Base-by-base conservation (phyloP, 2,113 vertebrate genomes). In the Larimichthys crocea region DNA sequence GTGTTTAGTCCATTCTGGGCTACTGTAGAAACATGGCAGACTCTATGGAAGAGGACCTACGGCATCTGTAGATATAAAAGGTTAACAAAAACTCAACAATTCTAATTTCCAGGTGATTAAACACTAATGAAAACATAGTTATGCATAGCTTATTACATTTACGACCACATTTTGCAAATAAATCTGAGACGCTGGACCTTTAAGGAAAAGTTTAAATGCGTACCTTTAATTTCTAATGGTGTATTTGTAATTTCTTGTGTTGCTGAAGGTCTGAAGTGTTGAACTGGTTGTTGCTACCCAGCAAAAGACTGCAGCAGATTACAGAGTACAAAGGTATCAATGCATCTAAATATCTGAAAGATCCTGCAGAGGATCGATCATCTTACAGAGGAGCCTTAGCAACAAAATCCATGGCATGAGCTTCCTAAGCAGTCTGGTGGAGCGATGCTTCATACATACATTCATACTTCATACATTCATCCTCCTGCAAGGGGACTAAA, bases 391-490 rank as follows among this genome's bases (percentile, higher is more conserved):
- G 26, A 57, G 68, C 69, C 66, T 59, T 66, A 66, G 86, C 60
- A 83, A 86, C 79, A 26, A 22, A 42, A 66, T 65, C 84, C 84
- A 86, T 76, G 80, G 55, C 50, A 10, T 4, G 15, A 57, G 64
- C 62, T 55, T 65, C 44, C 40, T 17, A 64, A 55, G 55, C 74
- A 59, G 44, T 40, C 20, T 4, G 31, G 16, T 2, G 44, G n/a
- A 48, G 35, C 0, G 2, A 1, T 3, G 22, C 46, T 73, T 74
- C 59, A 19, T 17, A 10, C 65, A 0, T 46, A 60, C 46, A 74
- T 26, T 26, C 26, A 26, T 26, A 26, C 46, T 73, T 74, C 59
- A 19, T 20, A 10, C 65, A 0, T 46, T 62, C 46, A 74, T 26
- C 35, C 35, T 55, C 35, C 5, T 69, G 55, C 64, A 40, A 15